A percentile compares a stretch with the other conserved stretches of the same genome.
Conservation (phyloP, 2,888 invertebrate species). For the Phalangium opilio region DNA sequence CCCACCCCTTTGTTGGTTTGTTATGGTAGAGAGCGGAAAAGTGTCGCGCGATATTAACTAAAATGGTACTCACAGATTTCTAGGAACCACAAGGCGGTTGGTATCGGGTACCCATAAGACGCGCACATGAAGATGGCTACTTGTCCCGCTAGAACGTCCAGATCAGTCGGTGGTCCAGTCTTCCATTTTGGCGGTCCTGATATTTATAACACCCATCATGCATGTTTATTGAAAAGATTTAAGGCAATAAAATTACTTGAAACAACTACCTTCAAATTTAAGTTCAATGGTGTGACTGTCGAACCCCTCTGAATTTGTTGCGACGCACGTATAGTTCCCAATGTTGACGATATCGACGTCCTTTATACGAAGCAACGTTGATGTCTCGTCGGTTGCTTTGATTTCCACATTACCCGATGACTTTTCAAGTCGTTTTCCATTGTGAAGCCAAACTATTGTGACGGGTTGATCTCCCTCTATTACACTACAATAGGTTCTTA, state of each 20-base stretch:
- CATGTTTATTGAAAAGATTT: no score
- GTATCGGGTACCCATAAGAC: constrained; percentile 7
- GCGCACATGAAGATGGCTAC: constrained; percentile 9
- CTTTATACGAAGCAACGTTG: no score
- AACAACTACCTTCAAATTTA: constrained; percentile 32
- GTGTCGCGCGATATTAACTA: no score
- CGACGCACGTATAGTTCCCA: constrained; percentile 31
- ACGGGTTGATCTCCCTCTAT: constrained; percentile 31
- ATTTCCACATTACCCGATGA: no score
- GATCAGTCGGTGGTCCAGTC: constrained; percentile 17
- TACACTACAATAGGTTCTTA: constrained; percentile 30
- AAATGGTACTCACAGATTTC: no score
- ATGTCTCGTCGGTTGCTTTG: no score
- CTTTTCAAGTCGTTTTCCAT: constrained; percentile 10
- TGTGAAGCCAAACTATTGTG: constrained; percentile 30
- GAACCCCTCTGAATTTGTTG: constrained; percentile 22
- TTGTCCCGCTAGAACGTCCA: constrained; percentile 19
- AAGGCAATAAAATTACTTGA: no score
- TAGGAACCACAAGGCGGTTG: no score
- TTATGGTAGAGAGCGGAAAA: no score
- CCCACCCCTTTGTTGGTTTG: no score
- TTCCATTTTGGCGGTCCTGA: constrained; percentile 21
- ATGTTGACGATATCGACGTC: constrained; percentile 11
- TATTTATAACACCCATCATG: constrained; percentile 2
- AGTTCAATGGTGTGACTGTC: constrained; percentile 26